Evolutionary conservation across 2,888 invertebrate species (phyloP).

Genomic region (Pristionchus japonicus): DNA sequence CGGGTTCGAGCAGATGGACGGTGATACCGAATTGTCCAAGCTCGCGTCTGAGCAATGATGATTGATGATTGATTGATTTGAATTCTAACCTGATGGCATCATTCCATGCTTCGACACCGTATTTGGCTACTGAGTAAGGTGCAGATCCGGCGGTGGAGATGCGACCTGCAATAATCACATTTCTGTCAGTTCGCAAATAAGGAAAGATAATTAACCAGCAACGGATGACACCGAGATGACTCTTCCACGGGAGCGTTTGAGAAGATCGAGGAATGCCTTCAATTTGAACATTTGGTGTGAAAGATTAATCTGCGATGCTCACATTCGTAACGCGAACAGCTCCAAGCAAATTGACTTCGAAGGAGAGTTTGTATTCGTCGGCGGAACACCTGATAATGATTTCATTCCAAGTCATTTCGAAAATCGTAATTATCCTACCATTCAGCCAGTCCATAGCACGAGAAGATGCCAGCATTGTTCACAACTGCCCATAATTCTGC

Average conservation of each 20-base stretch:
- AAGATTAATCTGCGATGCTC: neutral
- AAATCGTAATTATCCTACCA: conserved; percentile 79
- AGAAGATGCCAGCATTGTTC: conserved; percentile 90
- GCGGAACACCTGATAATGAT: conserved; percentile 80
- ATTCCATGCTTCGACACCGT: conserved; percentile 59
- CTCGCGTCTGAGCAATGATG: conserved; percentile 50
- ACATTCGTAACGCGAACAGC: conserved; percentile 57
- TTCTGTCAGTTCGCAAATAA: too few species aligned
- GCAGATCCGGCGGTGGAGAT: conserved; percentile 50
- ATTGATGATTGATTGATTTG: neutral
- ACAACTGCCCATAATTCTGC: conserved; percentile 89
- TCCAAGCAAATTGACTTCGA: conserved; percentile 86
- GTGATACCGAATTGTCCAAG: conserved; percentile 52
- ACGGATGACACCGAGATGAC: conserved; percentile 75
- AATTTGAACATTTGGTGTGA: neutral
- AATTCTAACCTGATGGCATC: conserved; percentile 54
- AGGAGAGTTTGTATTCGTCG: conserved; percentile 82
- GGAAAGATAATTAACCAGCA: conserved; percentile 60
- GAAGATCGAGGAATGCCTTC: conserved; percentile 57
- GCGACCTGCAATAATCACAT: neutral
- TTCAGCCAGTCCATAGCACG: conserved; percentile 88
- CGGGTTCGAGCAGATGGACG: conserved; percentile 58
- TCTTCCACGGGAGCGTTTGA: conserved; percentile 71
- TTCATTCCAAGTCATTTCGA: neutral
- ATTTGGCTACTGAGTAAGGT: conserved; percentile 57